phyloP scores from a whole-genome alignment of 2,113 vertebrate genomes.

The Bos javanicus region DNA sequence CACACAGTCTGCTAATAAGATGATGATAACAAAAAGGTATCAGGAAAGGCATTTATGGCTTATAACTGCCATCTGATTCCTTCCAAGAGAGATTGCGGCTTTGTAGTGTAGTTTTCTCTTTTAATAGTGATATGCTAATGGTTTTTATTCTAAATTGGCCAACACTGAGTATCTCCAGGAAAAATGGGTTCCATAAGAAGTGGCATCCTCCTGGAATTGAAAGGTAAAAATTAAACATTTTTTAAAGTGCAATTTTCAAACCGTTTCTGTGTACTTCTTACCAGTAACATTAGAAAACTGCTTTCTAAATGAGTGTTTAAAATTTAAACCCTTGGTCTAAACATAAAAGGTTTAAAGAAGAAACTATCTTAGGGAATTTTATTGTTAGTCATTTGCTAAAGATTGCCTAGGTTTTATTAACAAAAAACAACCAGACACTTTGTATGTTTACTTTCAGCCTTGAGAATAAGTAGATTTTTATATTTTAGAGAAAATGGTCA shows the following conservation, averaged over 20 bases:
- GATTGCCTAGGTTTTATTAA: conserved; percentile 46
- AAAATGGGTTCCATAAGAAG: conserved; percentile 32
- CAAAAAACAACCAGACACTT: not conserved
- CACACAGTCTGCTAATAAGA: not conserved
- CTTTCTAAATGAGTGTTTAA: not conserved
- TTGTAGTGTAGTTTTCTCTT: not conserved
- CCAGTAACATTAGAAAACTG: not conserved
- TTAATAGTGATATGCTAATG: conserved; percentile 59
- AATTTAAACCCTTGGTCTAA: not conserved
- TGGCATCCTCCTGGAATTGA: conserved; percentile 6
- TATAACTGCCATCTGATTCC: not conserved
- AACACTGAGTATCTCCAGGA: conserved; percentile 37
- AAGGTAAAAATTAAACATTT: conserved; percentile 64
- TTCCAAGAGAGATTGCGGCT: not conserved
- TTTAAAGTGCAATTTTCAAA: conserved; percentile 17
- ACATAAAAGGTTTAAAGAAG: not conserved
- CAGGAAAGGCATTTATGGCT: conserved; percentile 40
- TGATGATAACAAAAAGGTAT: not conserved
- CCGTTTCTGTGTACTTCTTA: not conserved
- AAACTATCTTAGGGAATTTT: not conserved
- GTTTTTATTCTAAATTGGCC: conserved; percentile 59
- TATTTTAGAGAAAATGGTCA: not conserved
- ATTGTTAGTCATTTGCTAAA: conserved; percentile 24
- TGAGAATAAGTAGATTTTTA: conserved; percentile 30
- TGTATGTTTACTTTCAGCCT: not conserved